Evolutionary conservation across 1,140 invertebrate genomes (phyloP).

Genomic region (Amyelois transitella): DNA sequence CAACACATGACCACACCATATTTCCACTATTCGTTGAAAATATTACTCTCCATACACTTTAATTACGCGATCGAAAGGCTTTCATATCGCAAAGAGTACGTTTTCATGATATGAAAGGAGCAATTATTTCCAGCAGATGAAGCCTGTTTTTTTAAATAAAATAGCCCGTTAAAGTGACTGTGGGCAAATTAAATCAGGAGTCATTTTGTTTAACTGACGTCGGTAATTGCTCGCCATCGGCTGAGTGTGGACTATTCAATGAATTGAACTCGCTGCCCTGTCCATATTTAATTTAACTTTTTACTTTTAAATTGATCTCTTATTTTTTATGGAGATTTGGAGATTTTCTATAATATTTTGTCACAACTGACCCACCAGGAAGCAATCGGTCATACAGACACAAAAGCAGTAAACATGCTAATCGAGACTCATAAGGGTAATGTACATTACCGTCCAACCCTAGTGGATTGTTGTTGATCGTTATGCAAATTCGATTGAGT

Average conservation of each 20-base stretch:
- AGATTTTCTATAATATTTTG: no score
- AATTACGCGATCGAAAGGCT: neutral
- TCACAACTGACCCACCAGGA: no score
- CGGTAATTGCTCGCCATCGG: neutral
- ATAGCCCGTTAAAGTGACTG: constrained; percentile 18
- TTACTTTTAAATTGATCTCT: no score
- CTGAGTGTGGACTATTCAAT: neutral
- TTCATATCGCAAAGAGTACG: neutral
- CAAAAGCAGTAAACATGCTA: neutral
- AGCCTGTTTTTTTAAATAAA: constrained; percentile 22
- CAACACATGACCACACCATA: no score
- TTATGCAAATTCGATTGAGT: constrained; percentile 36
- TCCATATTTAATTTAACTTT: neutral
- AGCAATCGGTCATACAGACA: no score
- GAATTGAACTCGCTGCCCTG: neutral
- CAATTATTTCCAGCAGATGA: constrained; percentile 16
- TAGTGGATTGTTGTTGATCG: constrained; percentile 9
- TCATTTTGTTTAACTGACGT: neutral
- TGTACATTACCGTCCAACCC: neutral
- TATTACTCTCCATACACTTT: neutral
- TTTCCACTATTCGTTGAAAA: neutral
- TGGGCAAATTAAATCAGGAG: constrained; percentile 23
- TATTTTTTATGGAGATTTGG: no score
- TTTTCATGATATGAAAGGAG: constrained; percentile 19
- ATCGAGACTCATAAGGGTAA: neutral